Base-by-base conservation (phyloP, 1,140 invertebrate species). In the Andrena cerasifolii region DNA sequence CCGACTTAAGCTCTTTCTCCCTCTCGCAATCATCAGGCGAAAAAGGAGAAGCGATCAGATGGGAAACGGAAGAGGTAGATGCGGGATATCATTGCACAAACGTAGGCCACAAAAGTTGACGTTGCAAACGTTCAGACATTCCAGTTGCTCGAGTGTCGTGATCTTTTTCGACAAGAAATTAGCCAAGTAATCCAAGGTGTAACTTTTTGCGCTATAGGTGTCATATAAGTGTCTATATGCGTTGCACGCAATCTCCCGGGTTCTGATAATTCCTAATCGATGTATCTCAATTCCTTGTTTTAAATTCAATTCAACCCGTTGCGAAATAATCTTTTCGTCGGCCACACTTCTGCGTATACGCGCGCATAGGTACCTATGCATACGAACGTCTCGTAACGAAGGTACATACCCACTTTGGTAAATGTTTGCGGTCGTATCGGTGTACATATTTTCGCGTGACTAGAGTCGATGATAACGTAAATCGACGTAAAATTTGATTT, bases 401-500 rank as follows among this genome's bases (percentile, higher is more conserved):
- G n/a, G n/a, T n/a, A n/a, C n/a, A n/a, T 76, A 43, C 10, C 4
- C 36, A 40, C 31, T 76, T 68, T 58, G 65, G 53, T 68, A 68
- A 61, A 66, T 26, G 47, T 51, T 82, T 45, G 47, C 59, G 33
- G 26, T 72, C n/a, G n/a, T 33, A 33, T 51, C n/a, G 51, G 21
- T 14, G 26, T 72, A 62, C 45, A 26, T 65, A 58, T 79, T 31
- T 59, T 49, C 18, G 26, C 61, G 33, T 79, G 77, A 79, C 77
- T 79, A 79, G 77, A 79, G 66, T 79, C 31, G 62, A 66, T 75
- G 31, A 59, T n/a, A n/a, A n/a, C n/a, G n/a, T n/a, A n/a, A n/a
- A n/a, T n/a, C n/a, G n/a, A n/a, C n/a, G n/a, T n/a, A n/a, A n/a
- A n/a, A n/a, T n/a, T n/a, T n/a, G 36, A 40, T 40, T 40, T 40